Evolutionary conservation across 2,797 vertebrate genomes (phyloP).

Genomic region (Pangasius djambal): DNA sequence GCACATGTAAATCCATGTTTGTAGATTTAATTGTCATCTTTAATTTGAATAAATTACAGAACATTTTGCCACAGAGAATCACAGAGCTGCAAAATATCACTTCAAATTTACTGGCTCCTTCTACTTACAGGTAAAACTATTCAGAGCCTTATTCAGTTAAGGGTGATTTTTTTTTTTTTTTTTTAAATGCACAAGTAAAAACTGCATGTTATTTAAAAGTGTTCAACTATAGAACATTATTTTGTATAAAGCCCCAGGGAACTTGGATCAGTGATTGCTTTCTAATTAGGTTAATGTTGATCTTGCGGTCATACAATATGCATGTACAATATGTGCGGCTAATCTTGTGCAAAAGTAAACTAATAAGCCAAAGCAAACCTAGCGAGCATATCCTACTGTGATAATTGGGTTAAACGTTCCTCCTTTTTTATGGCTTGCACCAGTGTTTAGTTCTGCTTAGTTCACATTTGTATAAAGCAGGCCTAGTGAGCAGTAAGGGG

Average conservation of each 20-base stretch:
- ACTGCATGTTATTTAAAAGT: neutral
- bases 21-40: conserved; percentile 11
- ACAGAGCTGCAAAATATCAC: neutral
- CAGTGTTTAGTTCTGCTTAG: conserved; percentile 11
- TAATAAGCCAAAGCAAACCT: conserved; percentile 21
- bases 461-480: neutral
- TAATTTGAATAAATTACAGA: neutral
- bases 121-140: conserved; percentile 7
- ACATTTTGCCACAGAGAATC: neutral
- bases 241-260: conserved; percentile 22
- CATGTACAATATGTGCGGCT: conserved; percentile 23
- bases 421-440: neutral
- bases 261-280: conserved; percentile 18
- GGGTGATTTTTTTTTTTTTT: neutral
- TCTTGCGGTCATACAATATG: conserved; percentile 31
- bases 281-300: conserved; percentile 32
- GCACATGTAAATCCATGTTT: neutral
- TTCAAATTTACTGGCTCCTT: neutral
- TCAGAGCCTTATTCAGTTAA: conserved; percentile 21
- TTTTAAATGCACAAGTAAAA: conserved; percentile 9
- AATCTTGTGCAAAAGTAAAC: conserved; percentile 23
- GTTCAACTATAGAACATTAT: conserved; percentile 9
- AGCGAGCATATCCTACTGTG: neutral
- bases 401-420: conserved; percentile 16
- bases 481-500: neutral